phyloP scores from a whole-genome alignment of 2,888 invertebrate species.

The Temnothorax rugatulus region DNA sequence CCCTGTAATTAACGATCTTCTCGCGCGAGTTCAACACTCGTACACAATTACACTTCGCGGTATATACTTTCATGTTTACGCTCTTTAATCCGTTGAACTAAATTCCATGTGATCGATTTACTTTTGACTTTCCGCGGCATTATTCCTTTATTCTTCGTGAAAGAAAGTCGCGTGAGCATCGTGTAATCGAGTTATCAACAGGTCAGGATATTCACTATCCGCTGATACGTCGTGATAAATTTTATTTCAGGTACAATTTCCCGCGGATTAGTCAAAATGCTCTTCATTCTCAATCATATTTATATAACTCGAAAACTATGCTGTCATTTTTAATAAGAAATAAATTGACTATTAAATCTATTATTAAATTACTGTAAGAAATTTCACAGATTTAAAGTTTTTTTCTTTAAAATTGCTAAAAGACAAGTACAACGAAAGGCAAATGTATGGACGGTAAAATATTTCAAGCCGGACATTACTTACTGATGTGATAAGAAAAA shows the following conservation, averaged over 20 bases:
- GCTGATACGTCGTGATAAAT: not conserved
- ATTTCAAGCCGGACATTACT: conserved; percentile 21
- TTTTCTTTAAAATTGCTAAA: not conserved
- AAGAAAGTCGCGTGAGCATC: conserved; percentile 40
- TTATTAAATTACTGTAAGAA: not conserved
- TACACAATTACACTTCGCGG: conserved; percentile 41
- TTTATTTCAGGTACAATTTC: not conserved
- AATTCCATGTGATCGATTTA: conserved; percentile 43
- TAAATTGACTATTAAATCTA: not conserved
- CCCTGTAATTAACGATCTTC: conserved; percentile 50
- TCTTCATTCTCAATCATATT: not conserved
- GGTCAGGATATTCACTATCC: conserved; percentile 21
- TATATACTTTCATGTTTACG: conserved; percentile 1
- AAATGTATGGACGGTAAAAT: conserved; percentile 20
- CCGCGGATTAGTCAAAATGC: not conserved
- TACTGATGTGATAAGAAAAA: conserved; percentile 46
- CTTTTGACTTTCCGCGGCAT: conserved; percentile 25
- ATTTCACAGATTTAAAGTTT: not conserved
- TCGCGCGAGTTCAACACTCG: conserved; percentile 25
- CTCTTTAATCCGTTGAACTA: conserved; percentile 43
- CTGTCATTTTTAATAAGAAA: not conserved
- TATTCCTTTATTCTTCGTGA: not conserved
- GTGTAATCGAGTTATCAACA: conserved; percentile 47
- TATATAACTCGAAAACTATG: not conserved
- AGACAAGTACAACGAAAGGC: not conserved